Evolutionary conservation across 2,888 invertebrate species (phyloP), one percentile per base, ranked within the genome.

Genomic region (Anthoptus insignis): DNA sequence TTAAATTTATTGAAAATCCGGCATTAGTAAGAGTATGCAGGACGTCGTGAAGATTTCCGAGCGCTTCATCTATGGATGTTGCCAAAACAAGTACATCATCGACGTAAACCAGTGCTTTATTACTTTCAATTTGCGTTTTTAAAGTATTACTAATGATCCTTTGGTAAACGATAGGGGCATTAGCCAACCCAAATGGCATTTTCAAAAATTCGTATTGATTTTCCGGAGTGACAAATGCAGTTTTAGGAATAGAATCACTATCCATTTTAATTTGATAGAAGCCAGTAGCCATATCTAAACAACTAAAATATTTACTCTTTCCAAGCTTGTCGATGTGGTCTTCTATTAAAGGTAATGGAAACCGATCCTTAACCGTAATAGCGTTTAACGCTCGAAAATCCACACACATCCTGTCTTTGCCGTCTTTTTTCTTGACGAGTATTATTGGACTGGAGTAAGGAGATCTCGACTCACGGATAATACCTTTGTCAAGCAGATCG

Each of bases 261-360:
- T 67, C 68, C 29, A 87, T 65, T 0, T 75, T 9, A 6, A 85
- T 79, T 59, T 83, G 82, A 39, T 78, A 73, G 64, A 80, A 79
- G 0, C 79, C 82, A 2, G 71, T 67, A 21, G 70, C 73, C 54
- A 80, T 56, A 59, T 86, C 81, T 1, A 85, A 60, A 0, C 74
- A 72, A 0, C 76, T 78, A 45, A 76, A 84, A 49, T 66, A 67
- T 2, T 47, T 34, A 24, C 75, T 73, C 0, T 73, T 75, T 0
- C 71, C 54, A 11, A 84, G 49, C 11, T 66, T 50, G 13, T 78
- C 75, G 5, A 67, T 56, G 5, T 81, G 75, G 14, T 87, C 84
- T 14, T 81, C 77, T 4, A 86, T 79, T 22, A 76, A 70, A 2
- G 84, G 80, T 47, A 84, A 61, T 0, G 82, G 82, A 58, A 77